A percentile compares a stretch with the other conserved stretches of the same genome.
Conservation (phyloP, 2,888 invertebrate species). For the Caenorhabditis doughertyi region DNA sequence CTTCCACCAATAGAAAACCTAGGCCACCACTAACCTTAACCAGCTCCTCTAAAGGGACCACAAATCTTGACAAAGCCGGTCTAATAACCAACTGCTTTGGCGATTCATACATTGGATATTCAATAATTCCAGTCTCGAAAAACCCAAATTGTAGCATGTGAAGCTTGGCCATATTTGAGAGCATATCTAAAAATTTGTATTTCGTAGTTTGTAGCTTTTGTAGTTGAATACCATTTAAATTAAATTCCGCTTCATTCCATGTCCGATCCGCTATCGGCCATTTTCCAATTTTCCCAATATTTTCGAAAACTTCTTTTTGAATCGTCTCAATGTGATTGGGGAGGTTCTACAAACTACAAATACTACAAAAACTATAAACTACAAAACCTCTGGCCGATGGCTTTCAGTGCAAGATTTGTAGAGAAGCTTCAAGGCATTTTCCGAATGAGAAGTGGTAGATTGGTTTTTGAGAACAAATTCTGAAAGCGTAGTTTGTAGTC, state of each 20-base stretch:
- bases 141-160: conserved; percentile 15
- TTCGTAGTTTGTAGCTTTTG: neutral
- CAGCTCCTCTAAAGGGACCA: neutral
- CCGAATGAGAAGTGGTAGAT: conserved; percentile 12
- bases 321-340: neutral
- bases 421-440: conserved; percentile 9
- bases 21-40: neutral
- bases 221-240: conserved; percentile 24
- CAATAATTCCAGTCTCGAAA: conserved; percentile 3
- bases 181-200: conserved; percentile 37
- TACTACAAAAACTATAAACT: no score
- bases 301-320: conserved; percentile 6
- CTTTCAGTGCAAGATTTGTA: neutral
- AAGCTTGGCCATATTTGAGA: conserved; percentile 29
- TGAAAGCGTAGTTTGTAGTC: neutral
- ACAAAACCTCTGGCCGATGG: neutral
- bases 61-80: neutral
- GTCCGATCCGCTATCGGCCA: conserved; percentile 30
- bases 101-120: conserved; percentile 11
- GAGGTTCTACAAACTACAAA: neutral
- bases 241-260: conserved; percentile 20
- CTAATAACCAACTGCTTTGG: conserved; percentile 13
- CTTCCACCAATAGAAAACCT: neutral
- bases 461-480: conserved; percentile 22
- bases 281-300: conserved; percentile 31